Conservation (phyloP, 2,113 vertebrate genomes). For the Phycodurus eques region DNA sequence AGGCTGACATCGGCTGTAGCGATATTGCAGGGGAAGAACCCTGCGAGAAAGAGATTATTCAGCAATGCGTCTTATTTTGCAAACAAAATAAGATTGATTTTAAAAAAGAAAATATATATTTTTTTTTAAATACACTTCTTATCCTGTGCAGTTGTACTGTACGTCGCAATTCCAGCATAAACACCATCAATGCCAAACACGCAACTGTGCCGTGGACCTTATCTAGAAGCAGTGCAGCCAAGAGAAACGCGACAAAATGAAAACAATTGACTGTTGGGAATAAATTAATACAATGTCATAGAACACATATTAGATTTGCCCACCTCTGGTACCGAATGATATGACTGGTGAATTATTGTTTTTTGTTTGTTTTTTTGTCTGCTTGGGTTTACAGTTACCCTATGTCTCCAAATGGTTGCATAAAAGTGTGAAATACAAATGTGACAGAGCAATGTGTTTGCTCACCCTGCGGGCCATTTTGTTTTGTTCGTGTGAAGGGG, state of each 20-base stretch:
- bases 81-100: background rate
- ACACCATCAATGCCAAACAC: too few species aligned
- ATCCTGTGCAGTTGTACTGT: too few species aligned
- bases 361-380: background rate
- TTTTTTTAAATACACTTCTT: too few species aligned
- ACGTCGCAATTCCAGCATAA: background rate
- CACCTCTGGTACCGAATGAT: background rate
- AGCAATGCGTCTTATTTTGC: background rate
- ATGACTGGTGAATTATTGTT: background rate
- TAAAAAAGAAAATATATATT: too few species aligned
- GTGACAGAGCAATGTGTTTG: background rate
- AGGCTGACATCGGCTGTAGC: constrained; percentile 4
- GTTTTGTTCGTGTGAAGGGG: constrained; percentile 2
- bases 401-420: background rate
- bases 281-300: background rate
- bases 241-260: background rate
- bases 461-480: constrained; percentile 4
- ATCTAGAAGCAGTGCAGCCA: background rate
- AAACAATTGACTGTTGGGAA: background rate
- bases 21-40: constrained; percentile 2
- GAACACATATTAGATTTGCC: background rate
- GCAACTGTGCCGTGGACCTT: too few species aligned
- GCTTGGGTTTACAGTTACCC: background rate
- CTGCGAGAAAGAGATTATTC: background rate
- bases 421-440: constrained; percentile 6